These are phyloP conservation scores for Vulpes vulpes DNA, from an alignment of 2,113 vertebrate species.

Conservation along the genomic window DNA sequence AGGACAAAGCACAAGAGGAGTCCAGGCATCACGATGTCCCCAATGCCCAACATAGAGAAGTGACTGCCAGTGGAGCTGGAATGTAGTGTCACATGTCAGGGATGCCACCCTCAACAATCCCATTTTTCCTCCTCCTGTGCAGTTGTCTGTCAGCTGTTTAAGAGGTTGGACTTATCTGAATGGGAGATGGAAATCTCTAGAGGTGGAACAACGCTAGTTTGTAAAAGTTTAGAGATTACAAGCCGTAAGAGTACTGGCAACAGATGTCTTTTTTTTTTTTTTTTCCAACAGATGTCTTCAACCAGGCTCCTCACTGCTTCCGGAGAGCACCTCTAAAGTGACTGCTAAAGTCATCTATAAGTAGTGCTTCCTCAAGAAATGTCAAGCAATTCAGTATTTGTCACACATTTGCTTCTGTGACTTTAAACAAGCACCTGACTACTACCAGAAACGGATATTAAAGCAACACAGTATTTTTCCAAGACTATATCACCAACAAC, in stretches of 20 bases:
- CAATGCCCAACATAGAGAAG: conserved; percentile 99
- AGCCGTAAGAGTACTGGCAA: neutral
- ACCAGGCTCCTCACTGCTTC: neutral
- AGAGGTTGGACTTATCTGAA: neutral
- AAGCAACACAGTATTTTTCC: neutral
- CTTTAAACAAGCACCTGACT: neutral
- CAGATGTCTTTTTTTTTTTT: neutral
- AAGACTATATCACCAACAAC: neutral
- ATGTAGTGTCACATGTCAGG: neutral
- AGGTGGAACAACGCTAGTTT: neutral
- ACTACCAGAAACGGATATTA: neutral
- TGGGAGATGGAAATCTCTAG: neutral
- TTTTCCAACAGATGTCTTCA: neutral
- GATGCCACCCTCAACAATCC: accelerated
- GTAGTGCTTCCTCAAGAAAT: neutral
- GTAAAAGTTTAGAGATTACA: neutral
- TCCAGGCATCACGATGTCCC: conserved; percentile 99
- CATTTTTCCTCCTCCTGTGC: neutral
- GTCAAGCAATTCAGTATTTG: neutral
- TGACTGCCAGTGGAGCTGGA: conserved; percentile 97
- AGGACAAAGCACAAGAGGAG: conserved; percentile 99
- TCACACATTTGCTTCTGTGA: neutral
- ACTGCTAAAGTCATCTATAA: too few relatives aligned
- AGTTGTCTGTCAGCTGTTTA: neutral
- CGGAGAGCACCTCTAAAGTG: neutral